Base-by-base conservation (phyloP, 2,888 invertebrate species). In the Ephialtes manifestator region DNA sequence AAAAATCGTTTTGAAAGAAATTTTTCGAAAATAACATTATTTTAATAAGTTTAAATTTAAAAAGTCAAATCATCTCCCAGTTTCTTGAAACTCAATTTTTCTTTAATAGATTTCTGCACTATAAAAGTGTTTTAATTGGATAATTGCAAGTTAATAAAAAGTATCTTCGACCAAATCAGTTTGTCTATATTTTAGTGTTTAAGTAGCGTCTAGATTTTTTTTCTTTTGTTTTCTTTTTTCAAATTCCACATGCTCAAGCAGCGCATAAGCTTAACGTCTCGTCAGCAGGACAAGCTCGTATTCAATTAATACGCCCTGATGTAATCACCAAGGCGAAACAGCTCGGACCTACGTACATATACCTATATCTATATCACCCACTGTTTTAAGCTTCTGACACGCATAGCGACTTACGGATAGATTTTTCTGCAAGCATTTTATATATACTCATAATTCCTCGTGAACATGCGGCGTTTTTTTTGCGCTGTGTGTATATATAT, bases 261-360 rank as follows among this genome's bases (percentile, higher is more conserved):
- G 68, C 68, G 83, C 75, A 63, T 65, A 35, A 28, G 48, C 71
- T 81, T 81, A 84, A 76, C 78, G 85, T 86, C 78, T 85, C 82
- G 74, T 86, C 81, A 43, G 70, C 78, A 78, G 39, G 18, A 65
- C 11, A 18, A n/a, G 85, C 87, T 85, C 81, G 88, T 89, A 90
- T 92, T 92, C 91, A 92, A 93, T 93, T 92, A 92, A 92, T 89
- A 87, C 88, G 85, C 89, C 86, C 87, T 87, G 89, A 90, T 89
- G 87, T 88, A 89, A 91, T 92, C 91, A 85, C 76, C 79, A 68
- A 80, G 82, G 86, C 86, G 83, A 90, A 91, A 91, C 90, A 90
- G 90, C 89, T 89, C 87, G 86, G 18, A 53, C 76, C 20, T 51
- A 39, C 55, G 60, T 60, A 71, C 60, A 20, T 35, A 13, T 2